phyloP scores from a whole-genome alignment of 2,888 invertebrate genomes.

The Alitta virens region DNA sequence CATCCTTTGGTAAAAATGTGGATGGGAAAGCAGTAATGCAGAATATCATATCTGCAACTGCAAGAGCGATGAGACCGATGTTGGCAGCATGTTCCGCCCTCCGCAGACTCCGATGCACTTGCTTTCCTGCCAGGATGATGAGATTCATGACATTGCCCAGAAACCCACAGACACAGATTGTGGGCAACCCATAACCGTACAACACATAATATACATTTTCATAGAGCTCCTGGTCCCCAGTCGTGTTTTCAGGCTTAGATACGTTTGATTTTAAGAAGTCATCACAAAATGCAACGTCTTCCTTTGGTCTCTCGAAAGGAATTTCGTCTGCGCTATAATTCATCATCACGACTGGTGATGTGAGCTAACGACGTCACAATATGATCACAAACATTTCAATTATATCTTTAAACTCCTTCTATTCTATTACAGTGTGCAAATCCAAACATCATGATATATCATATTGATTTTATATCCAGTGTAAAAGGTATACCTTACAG shows the following conservation, averaged over 20 bases:
- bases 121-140: conserved; percentile 67
- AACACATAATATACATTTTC: conserved; percentile 25
- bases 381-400: no score
- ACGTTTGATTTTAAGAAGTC: no score
- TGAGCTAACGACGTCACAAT: no score
- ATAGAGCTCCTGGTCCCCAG: conserved; percentile 23
- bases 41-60: conserved; percentile 71
- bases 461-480: no score
- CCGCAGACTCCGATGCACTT: conserved; percentile 27
- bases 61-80: conserved; percentile 71
- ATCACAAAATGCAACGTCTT: no score
- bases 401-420: no score
- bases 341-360: no score
- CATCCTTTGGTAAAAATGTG: conserved; percentile 31
- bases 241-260: conserved; percentile 7
- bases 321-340: no score
- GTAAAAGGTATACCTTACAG: no score
- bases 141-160: conserved; percentile 75
- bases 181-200: conserved; percentile 31
- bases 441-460: no score
- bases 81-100: conserved; percentile 30
- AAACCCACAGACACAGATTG: conserved; percentile 30
- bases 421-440: no score
- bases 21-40: conserved; percentile 39
- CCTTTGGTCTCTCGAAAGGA: no score